These are phyloP conservation scores for Drosophila persimilis DNA, from an alignment of 1,140 invertebrate genomes.

Conservation along the genomic window DNA sequence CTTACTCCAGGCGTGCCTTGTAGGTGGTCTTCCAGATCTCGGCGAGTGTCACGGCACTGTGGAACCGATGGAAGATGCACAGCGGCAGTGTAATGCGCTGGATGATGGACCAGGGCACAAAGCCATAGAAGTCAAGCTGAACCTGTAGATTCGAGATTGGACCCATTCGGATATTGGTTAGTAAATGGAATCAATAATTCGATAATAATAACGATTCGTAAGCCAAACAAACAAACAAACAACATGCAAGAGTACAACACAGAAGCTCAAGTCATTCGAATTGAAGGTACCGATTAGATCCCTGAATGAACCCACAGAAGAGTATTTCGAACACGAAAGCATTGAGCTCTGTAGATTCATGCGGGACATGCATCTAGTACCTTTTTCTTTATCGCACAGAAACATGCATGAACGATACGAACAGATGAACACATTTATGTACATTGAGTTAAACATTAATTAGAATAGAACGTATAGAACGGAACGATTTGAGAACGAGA, in stretches of 20 bases:
- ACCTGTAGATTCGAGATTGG: slow-evolving; percentile 83
- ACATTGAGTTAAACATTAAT: slow-evolving; percentile 13
- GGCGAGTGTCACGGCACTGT: slow-evolving; percentile 97
- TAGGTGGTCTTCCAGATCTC: slow-evolving; percentile 99
- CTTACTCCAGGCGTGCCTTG: slow-evolving; percentile 93
- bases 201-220: fast-evolving
- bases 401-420: slow-evolving; percentile 11
- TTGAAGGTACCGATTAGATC: too few relatives aligned
- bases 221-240: slow-evolving; percentile 10
- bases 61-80: slow-evolving; percentile 98
- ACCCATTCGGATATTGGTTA: not conserved
- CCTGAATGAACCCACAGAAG: too few relatives aligned
- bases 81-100: slow-evolving; percentile 96
- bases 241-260: slow-evolving; percentile 15
- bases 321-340: too few relatives aligned
- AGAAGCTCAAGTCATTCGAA: not conserved
- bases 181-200: not conserved
- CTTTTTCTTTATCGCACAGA: not conserved
- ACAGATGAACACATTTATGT: not conserved
- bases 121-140: slow-evolving; percentile 96
- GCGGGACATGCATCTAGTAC: too few relatives aligned
- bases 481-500: slow-evolving; percentile 68
- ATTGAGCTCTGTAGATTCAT: too few relatives aligned
- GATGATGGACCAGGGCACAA: slow-evolving; percentile 96
- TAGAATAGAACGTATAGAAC: slow-evolving; percentile 24